Conservation (phyloP, 2,797 vertebrate species). For the Acanthurus lineatus region DNA sequence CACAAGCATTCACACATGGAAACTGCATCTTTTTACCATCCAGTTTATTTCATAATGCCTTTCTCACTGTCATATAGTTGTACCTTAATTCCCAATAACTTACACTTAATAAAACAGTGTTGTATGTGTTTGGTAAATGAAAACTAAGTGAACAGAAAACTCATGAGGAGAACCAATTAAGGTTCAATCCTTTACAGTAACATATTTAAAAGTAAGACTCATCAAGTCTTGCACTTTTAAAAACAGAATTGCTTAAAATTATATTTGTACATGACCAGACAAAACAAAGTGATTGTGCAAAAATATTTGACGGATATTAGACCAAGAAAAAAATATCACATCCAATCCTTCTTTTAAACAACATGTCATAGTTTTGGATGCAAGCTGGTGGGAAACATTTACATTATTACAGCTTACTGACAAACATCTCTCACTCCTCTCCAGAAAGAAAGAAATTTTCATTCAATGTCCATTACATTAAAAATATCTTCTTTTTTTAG, state of each 20-base stretch:
- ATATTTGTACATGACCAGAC: constrained; percentile 57
- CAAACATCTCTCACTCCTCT: constrained; percentile 36
- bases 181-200: constrained; percentile 48
- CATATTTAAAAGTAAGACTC: constrained; percentile 60
- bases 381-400: constrained; percentile 55
- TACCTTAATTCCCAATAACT: constrained; percentile 73
- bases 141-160: constrained; percentile 76
- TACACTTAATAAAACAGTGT: constrained; percentile 78
- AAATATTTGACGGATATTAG: constrained; percentile 51
- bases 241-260: constrained; percentile 56
- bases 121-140: constrained; percentile 72
- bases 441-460: constrained; percentile 28
- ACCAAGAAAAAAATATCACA: constrained; percentile 44
- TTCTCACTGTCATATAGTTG: constrained; percentile 62
- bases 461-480: constrained; percentile 63
- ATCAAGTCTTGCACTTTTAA: constrained; percentile 57
- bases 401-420: constrained; percentile 58
- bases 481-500: constrained; percentile 40
- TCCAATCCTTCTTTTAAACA: constrained; percentile 45
- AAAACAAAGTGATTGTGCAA: constrained; percentile 80
- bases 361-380: constrained; percentile 43
- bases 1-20: constrained; percentile 19
- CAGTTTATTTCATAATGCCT: constrained; percentile 84
- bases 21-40: constrained; percentile 67
- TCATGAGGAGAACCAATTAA: constrained; percentile 39